Percentiles rank a stretch among this genome's conserved stretches.
phyloP scores from a whole-genome alignment of 2,113 vertebrate genomes.

The Mohoua ochrocephala region DNA sequence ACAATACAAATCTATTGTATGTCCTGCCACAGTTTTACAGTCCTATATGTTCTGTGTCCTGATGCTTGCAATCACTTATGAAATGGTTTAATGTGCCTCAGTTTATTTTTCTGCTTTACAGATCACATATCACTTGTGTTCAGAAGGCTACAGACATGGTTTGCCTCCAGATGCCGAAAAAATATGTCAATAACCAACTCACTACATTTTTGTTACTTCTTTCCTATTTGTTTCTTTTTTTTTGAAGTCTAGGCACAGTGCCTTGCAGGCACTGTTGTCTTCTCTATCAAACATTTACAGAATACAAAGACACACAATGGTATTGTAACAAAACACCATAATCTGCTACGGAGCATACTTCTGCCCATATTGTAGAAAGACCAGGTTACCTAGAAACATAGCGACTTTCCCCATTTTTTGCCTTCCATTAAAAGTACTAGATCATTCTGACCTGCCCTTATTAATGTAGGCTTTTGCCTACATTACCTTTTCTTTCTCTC shows the following conservation, averaged over 20 bases:
- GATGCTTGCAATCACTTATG: neutral
- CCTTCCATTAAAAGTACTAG: neutral
- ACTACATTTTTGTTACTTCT: neutral
- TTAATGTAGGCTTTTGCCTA: neutral
- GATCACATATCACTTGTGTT: neutral
- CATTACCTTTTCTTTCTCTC: neutral
- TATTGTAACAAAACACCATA: neutral
- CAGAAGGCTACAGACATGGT: neutral
- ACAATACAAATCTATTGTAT: accelerated
- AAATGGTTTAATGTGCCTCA: neutral
- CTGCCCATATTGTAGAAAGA: neutral
- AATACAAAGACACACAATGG: neutral
- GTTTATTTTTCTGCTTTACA: neutral
- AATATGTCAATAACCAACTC: neutral
- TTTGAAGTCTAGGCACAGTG: neutral
- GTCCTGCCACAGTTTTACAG: neutral
- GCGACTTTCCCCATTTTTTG: neutral
- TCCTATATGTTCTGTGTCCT: neutral
- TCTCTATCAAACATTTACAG: neutral
- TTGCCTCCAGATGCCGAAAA: neutral
- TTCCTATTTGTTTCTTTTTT: neutral
- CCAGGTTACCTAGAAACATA: neutral
- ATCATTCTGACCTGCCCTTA: neutral
- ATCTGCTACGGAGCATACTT: neutral
- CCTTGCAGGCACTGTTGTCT: neutral